Base-by-base conservation (phyloP, 2,113 vertebrate species). In the Chaetops frenatus region DNA sequence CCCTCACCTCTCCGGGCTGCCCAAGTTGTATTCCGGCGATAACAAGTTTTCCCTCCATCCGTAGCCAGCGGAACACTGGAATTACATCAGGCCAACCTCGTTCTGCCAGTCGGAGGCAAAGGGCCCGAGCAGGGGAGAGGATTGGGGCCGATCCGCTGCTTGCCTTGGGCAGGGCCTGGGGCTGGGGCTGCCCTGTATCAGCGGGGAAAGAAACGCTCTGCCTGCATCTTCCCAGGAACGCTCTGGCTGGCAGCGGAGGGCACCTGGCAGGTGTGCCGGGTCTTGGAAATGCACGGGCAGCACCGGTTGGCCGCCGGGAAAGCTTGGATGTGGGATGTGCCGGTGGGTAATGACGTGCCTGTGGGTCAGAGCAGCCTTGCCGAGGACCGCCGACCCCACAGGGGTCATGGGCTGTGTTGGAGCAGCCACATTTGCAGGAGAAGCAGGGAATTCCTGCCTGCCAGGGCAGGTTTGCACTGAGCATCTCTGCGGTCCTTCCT, bases 201-300 rank as follows among this genome's bases (percentile, higher is more conserved):
- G 54, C 33, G 47, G 45, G 45, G 58, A 73, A 17, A 0, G 1
- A 20, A 79, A 29, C 0, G 1, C 15, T 1, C 0, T 5, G 9
- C 25, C 1, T 42, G 9, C 35, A 12, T 44, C 57, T 23, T 45
- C 73, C 58, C 44, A 24, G 16, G 35, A 45, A 15, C 15, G 16
- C 25, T 60, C 62, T 13, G 38, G 42, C 31, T 35, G 65, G n/a
- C 42, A 13, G 36, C 1, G 5, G 25, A 76, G 56, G 69, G 17
- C 40, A 4, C 2, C 44, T 18, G 29, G 56, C 35, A 5, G 35
- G 10, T 21, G 35, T 29, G 48, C 76, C 36, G 88, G 9, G 48
- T 19, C 12, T 21, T 12, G 42, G 72, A 33, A 64, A 23, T 14
- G 47, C 31, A 24, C 31, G 36, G 45, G 45, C 62, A 67, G 81